Conservation (phyloP, 2,888 invertebrate genomes). For the Phengaris arion region DNA sequence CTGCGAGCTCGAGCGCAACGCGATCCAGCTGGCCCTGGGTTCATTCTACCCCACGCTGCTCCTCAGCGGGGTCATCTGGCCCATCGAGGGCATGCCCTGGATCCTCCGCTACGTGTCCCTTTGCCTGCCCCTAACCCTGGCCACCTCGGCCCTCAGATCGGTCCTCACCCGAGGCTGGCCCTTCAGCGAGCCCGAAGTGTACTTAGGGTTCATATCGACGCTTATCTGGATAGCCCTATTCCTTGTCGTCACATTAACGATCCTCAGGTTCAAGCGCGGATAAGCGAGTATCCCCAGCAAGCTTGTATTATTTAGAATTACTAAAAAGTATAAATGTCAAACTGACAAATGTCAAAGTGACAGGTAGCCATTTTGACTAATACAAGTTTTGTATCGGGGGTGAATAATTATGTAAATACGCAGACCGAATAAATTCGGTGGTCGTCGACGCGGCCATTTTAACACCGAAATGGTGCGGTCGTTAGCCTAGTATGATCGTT, state of each 20-base stretch:
- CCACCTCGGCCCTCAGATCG: constrained; percentile 93
- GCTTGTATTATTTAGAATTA: neutral
- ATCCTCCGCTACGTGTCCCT: constrained; percentile 90
- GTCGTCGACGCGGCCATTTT: too few species aligned
- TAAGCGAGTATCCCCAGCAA: constrained; percentile 55
- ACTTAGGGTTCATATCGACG: constrained; percentile 92
- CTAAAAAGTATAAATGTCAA: neutral
- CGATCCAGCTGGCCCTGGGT: constrained; percentile 94
- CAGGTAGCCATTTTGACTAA: neutral
- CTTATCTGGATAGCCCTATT: constrained; percentile 91
- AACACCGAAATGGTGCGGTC: constrained; percentile 23
- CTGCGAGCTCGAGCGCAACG: constrained; percentile 94
- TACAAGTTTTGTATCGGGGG: neutral
- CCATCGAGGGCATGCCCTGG: constrained; percentile 96
- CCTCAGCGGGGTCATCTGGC: constrained; percentile 97
- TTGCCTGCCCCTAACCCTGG: constrained; percentile 91
- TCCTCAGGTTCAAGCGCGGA: constrained; percentile 89
- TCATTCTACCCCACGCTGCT: constrained; percentile 96
- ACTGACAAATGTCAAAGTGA: neutral
- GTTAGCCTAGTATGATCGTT: constrained; percentile 61
- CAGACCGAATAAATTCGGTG: neutral
- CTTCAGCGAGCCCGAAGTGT: constrained; percentile 88
- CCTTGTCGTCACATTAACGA: constrained; percentile 87
- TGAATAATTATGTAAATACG: neutral
- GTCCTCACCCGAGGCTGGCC: constrained; percentile 94